Conservation (phyloP, 2,888 invertebrate genomes). For the Eupithecia abbreviata region DNA sequence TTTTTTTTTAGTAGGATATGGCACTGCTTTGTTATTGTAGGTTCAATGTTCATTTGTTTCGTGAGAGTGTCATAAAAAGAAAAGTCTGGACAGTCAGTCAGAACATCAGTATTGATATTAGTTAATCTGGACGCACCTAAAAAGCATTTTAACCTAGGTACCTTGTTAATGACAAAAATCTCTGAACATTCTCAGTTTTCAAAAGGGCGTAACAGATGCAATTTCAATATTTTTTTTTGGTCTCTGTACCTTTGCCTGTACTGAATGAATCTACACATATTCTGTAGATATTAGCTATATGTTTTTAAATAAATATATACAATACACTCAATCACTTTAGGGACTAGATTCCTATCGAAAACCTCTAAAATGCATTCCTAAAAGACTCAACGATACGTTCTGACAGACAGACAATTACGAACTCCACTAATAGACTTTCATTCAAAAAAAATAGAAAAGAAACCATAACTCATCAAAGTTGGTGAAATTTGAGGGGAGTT, state of each 20-base stretch:
- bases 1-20: too few species aligned
- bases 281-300: too few species aligned
- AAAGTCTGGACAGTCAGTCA: too few species aligned
- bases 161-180: neutral
- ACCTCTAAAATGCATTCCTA: neutral
- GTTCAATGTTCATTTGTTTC: too few species aligned
- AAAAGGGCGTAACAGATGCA: neutral
- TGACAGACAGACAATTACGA: conserved; percentile 44
- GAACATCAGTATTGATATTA: too few species aligned
- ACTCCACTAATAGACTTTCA: conserved; percentile 39
- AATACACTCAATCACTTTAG: neutral
- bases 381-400: conserved; percentile 33
- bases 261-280: neutral
- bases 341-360: neutral
- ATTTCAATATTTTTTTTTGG: neutral
- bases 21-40: too few species aligned
- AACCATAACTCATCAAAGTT: conserved; percentile 48
- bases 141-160: too few species aligned
- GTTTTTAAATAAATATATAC: too few species aligned
- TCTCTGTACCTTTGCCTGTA: neutral
- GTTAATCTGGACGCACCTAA: too few species aligned
- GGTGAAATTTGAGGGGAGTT: conserved; percentile 49
- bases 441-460: conserved; percentile 39
- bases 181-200: neutral
- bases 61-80: neutral